These are phyloP conservation scores for Moxostoma hubbsi DNA, from an alignment of 2,797 vertebrate genomes.

Conservation along the genomic window DNA sequence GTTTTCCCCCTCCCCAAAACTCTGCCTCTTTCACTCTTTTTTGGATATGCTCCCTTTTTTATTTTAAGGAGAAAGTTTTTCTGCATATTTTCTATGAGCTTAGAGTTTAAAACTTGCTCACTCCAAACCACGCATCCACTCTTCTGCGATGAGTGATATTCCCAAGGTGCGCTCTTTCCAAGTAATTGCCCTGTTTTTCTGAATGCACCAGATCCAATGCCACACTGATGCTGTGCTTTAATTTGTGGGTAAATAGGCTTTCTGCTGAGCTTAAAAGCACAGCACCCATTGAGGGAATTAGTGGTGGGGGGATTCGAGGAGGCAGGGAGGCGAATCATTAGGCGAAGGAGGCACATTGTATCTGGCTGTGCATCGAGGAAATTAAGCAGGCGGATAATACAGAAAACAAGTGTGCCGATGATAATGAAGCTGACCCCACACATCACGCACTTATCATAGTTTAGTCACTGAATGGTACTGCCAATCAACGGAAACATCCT, in stretches of 20 bases:
- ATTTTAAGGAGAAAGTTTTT: constrained; percentile 53
- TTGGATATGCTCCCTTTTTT: constrained; percentile 57
- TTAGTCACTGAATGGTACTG: constrained; percentile 45
- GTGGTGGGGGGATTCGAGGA: constrained; percentile 61
- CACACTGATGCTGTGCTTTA: constrained; percentile 64
- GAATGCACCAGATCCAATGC: constrained; percentile 60
- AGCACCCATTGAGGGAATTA: constrained; percentile 62
- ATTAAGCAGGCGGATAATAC: constrained; percentile 47
- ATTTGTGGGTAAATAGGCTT: constrained; percentile 74
- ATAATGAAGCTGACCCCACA: constrained; percentile 66
- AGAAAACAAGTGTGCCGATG: constrained; percentile 54
- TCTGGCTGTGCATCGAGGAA: constrained; percentile 54
- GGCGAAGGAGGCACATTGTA: constrained; percentile 45
- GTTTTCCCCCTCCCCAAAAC: constrained; percentile 42
- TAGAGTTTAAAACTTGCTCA: constrained; percentile 56
- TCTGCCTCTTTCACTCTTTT: constrained; percentile 50
- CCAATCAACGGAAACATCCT: constrained; percentile 46
- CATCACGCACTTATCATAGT: constrained; percentile 39
- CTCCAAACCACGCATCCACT: constrained; percentile 62
- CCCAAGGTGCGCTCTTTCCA: constrained; percentile 68
- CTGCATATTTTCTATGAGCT: constrained; percentile 54
- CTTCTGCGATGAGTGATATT: constrained; percentile 64
- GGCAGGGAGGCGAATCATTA: constrained; percentile 65
- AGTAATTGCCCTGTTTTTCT: constrained; percentile 73
- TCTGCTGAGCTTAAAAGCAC: constrained; percentile 74